These are phyloP conservation scores for Solea senegalensis DNA, from an alignment of 2,113 vertebrate genomes.

Conservation along the genomic window DNA sequence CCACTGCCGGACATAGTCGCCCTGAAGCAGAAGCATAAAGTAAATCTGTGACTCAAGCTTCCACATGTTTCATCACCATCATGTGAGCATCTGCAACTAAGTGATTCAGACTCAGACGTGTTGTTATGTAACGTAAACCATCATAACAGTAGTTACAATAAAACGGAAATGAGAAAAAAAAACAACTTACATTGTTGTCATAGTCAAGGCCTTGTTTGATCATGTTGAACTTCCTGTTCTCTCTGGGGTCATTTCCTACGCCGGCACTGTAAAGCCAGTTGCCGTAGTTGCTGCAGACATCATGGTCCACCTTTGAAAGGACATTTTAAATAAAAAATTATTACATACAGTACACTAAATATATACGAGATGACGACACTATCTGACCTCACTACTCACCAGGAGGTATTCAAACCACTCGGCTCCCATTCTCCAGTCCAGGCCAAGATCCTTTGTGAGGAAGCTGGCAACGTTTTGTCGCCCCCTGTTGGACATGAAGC, in stretches of 20 bases:
- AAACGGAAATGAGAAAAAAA: neutral
- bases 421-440: constrained; percentile 89
- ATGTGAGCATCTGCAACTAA: neutral
- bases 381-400: constrained; percentile 58
- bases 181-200: constrained; percentile 75
- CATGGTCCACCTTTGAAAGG: constrained; percentile 80
- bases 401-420: constrained; percentile 87
- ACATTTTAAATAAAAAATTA: neutral
- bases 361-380: no score
- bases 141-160: neutral
- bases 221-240: constrained; percentile 87
- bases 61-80: neutral
- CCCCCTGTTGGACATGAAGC: constrained; percentile 88
- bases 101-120: neutral
- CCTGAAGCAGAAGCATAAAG: constrained; percentile 63
- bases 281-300: constrained; percentile 86
- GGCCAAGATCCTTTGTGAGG: constrained; percentile 86
- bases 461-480: constrained; percentile 87
- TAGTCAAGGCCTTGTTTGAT: constrained; percentile 88
- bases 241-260: constrained; percentile 85
- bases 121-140: neutral
- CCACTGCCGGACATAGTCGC: constrained; percentile 83
- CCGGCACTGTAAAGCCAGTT: constrained; percentile 88
- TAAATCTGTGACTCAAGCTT: neutral
- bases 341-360: no score